Base-by-base conservation (phyloP, 2,888 invertebrate genomes). In the Aquatica leii region DNA sequence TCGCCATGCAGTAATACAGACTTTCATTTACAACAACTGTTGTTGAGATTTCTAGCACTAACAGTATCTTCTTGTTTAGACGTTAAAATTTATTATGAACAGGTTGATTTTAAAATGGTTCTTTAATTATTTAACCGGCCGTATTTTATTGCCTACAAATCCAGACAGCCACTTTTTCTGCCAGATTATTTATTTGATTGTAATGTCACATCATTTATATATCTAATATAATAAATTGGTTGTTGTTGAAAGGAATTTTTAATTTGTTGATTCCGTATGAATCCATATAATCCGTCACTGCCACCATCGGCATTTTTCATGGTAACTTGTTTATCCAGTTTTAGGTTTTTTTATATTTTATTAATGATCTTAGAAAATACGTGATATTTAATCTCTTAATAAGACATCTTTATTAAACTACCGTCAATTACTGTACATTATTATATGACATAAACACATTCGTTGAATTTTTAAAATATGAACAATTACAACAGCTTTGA, bases 11-110 rank as follows among this genome's bases (percentile, higher is more conserved):
- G 49, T 37, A 58, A 58, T 50, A 50, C 50, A 50, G 50, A 24
- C 57, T 58, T 40, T 58, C 35, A 24, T 57, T 58, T 58, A 50
- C 57, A 40, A 24, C 57, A 58, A 58, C 57, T 41, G 57, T 24
- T 58, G 57, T 50, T 40, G 37, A 58, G 57, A 49, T 50, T 58
- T 58, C 57, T 51, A 51, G 50, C 50, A 41, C 57, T 21, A 58
- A 51, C 57, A 41, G 41, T 58, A 50, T 58, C 24, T 35, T 41
- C 12, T 24, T 17, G 15, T 58, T 58, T 58, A 50, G 57, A 50
- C 50, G 35, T 50, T 50, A 21, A 50, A 50, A 58, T 58, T 58
- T 58, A 58, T 58, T 51, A 51, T 5, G 40, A 58, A 51, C 57
- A 58, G 57, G 57, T 58, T 58, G 48, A 37, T 58, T 40, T 20